Conservation (phyloP, 2,888 invertebrate genomes). For the Drosophila meridionalis region DNA sequence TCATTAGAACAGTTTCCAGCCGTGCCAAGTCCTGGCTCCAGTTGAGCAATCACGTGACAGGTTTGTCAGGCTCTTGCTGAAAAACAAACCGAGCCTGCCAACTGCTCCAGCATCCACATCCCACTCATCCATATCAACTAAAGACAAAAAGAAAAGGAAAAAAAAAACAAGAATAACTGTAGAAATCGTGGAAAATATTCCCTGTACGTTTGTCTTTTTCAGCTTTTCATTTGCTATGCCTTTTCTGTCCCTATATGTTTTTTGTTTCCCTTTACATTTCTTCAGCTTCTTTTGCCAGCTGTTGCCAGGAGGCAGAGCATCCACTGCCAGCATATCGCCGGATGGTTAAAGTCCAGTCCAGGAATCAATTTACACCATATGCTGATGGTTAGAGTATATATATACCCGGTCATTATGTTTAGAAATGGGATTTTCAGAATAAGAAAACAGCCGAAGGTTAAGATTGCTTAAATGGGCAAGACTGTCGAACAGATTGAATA, state of each 20-base stretch:
- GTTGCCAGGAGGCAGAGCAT: conserved; percentile 19
- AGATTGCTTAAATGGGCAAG: background rate
- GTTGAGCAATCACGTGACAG: conserved; percentile 79
- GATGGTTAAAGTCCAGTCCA: conserved; percentile 3
- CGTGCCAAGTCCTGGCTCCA: conserved; percentile 53
- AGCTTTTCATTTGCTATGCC: conserved; percentile 26
- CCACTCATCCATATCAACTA: background rate
- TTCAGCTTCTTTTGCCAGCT: conserved; percentile 37
- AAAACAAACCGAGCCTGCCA: conserved; percentile 74
- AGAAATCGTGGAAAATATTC: conserved; percentile 51
- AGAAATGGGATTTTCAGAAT: background rate
- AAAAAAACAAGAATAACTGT: conserved; percentile 1
- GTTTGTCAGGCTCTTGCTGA: conserved; percentile 71
- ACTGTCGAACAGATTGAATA: background rate
- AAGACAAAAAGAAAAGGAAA: conserved; percentile 5
- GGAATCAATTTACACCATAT: conserved; percentile 2
- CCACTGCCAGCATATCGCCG: background rate
- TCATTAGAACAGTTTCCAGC: conserved; percentile 60
- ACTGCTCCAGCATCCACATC: conserved; percentile 33
- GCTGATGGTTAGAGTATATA: conserved; percentile 9
- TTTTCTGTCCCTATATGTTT: background rate
- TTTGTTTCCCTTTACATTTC: conserved; percentile 26
- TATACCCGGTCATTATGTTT: conserved; percentile 1
- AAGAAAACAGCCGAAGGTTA: background rate
- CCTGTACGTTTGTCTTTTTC: conserved; percentile 43